A percentile compares a stretch with the other conserved stretches of the same genome.
Conservation (phyloP, 2,888 invertebrate species). For the Pristionchus mayeri region DNA sequence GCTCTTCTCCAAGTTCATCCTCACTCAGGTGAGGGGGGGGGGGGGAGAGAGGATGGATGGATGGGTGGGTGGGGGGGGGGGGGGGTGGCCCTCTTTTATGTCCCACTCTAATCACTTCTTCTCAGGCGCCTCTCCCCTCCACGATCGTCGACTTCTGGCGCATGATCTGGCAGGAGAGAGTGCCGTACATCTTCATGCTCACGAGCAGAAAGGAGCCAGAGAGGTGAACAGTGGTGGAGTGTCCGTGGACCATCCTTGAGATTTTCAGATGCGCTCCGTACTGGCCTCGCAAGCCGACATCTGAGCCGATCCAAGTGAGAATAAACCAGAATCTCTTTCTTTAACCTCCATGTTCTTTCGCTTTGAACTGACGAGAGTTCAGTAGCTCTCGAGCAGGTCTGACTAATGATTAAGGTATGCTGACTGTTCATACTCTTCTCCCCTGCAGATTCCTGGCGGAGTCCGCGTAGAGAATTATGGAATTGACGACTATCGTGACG, state of each 20-base stretch:
- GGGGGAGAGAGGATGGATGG: too few species aligned
- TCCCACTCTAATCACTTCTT: too few species aligned
- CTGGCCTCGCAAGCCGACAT: constrained; percentile 42
- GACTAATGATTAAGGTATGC: too few species aligned
- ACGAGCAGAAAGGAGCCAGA: constrained; percentile 81
- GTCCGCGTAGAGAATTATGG: constrained; percentile 60
- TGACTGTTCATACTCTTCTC: too few species aligned
- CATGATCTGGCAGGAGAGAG: constrained; percentile 99
- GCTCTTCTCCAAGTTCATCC: constrained; percentile 86
- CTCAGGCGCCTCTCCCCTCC: background rate
- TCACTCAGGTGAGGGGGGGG: constrained; percentile 88
- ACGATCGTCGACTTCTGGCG: constrained; percentile 90
- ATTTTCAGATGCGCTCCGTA: constrained; percentile 50
- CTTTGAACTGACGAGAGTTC: too few species aligned
- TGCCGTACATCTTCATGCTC: constrained; percentile 97
- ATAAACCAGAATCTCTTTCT: background rate
- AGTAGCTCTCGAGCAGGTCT: too few species aligned
- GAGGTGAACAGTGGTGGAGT: too few species aligned
- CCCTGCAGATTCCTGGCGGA: constrained; percentile 50
- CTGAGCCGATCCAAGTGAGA: background rate
- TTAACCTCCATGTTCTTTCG: too few species aligned
- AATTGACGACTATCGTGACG: constrained; percentile 59
- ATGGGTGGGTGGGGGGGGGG: too few species aligned
- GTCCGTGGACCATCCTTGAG: too few species aligned
- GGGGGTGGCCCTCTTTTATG: too few species aligned